Percentiles rank a stretch among this genome's conserved stretches.
Conservation (phyloP, 2,888 invertebrate genomes). For the Elgonia sp. region DNA sequence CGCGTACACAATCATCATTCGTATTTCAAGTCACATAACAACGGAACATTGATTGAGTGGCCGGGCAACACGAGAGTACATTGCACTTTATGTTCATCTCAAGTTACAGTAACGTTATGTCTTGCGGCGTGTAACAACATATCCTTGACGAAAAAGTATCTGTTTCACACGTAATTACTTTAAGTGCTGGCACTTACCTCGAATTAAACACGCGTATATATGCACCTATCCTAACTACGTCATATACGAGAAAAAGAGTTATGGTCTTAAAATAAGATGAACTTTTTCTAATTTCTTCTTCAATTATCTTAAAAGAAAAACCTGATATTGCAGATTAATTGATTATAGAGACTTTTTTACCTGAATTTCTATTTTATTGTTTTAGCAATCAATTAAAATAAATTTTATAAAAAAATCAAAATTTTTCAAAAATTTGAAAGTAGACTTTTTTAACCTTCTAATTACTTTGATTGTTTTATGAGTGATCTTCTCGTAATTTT, state of each 20-base stretch:
- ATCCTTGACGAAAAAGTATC: slow-evolving; percentile 75
- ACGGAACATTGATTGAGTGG: slow-evolving; percentile 85
- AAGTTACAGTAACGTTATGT: slow-evolving; percentile 79
- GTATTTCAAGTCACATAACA: slow-evolving; percentile 82
- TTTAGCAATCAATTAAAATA: neutral
- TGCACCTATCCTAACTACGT: slow-evolving; percentile 36
- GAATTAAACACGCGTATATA: slow-evolving; percentile 67
- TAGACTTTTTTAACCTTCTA: too few relatives aligned
- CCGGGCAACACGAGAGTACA: slow-evolving; percentile 84
- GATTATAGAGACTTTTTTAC: slow-evolving; percentile 9
- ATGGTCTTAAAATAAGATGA: slow-evolving; percentile 1
- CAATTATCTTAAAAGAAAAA: slow-evolving; percentile 13
- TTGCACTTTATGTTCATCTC: slow-evolving; percentile 84
- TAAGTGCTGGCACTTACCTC: slow-evolving; percentile 73
- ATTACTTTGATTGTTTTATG: too few relatives aligned
- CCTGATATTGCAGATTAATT: neutral
- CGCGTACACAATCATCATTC: slow-evolving; percentile 82
- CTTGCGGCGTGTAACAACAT: slow-evolving; percentile 71
- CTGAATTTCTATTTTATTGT: too few relatives aligned
- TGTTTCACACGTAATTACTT: slow-evolving; percentile 75
- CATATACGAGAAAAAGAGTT: slow-evolving; percentile 41
- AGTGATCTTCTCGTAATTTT: too few relatives aligned
- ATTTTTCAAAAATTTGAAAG: too few relatives aligned
- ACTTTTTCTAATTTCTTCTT: slow-evolving; percentile 6
- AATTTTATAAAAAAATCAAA: too few relatives aligned